phyloP scores from a whole-genome alignment of 2,797 vertebrate genomes.

The Oreochromis mossambicus region DNA sequence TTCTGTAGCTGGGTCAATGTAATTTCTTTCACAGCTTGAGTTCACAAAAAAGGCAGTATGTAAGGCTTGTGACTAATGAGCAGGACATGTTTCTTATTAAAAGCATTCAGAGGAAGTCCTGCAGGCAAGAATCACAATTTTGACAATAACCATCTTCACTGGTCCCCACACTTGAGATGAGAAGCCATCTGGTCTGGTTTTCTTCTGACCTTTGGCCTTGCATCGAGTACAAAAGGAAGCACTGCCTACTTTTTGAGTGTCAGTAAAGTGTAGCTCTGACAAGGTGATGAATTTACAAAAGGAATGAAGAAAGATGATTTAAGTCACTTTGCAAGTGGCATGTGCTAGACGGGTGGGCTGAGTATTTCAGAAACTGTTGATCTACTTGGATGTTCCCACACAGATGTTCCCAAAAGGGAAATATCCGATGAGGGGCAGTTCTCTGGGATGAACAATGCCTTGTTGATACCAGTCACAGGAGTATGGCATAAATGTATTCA shows the following conservation, averaged over 20 bases:
- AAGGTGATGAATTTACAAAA: neutral
- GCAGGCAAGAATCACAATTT: neutral
- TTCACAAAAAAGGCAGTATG: slow-evolving; percentile 1
- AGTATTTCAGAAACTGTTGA: neutral
- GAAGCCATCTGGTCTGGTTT: slow-evolving; percentile 13
- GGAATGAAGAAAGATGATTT: neutral
- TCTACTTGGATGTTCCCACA: neutral
- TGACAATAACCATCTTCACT: slow-evolving; percentile 6
- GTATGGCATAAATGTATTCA: fast-evolving
- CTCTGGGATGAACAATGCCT: neutral
- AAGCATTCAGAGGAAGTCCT: slow-evolving; percentile 5
- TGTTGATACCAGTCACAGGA: neutral
- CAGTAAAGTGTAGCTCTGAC: neutral
- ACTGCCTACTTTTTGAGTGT: neutral
- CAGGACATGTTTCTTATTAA: slow-evolving; percentile 8
- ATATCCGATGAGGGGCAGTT: neutral
- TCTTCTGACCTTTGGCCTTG: neutral
- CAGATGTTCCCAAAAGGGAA: neutral
- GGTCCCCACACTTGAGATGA: slow-evolving; percentile 9
- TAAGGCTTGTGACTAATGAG: slow-evolving; percentile 22
- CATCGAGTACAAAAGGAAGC: neutral
- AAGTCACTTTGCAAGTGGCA: neutral
- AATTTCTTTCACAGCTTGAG: neutral
- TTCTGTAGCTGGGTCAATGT: neutral
- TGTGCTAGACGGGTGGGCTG: neutral